Evolutionary conservation across 2,113 vertebrate species (phyloP).

Genomic region (cat (Felis catus)): DNA sequence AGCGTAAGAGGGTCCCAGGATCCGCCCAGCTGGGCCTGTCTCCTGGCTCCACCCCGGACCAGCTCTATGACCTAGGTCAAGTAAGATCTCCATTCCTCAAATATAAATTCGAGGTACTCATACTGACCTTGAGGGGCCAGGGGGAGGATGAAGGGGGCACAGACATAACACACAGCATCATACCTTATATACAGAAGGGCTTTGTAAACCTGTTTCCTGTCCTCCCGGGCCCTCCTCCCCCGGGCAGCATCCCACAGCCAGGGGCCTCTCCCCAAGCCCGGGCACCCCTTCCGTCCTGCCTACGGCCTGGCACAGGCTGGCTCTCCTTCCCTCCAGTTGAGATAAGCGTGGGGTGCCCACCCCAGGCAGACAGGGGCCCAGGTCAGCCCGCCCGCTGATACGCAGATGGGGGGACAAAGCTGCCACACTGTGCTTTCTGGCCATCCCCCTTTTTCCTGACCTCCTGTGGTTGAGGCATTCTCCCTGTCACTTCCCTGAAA

Average conservation of each 20-base stretch:
- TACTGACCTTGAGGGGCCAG: neutral
- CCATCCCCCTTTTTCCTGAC: neutral
- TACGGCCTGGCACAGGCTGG: neutral
- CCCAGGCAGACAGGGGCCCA: neutral
- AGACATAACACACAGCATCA: neutral
- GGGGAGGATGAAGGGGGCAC: neutral
- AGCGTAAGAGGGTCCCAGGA: neutral
- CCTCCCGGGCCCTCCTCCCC: neutral
- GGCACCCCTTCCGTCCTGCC: neutral
- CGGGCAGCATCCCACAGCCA: neutral
- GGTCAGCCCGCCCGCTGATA: no score
- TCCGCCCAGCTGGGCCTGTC: rapidly evolving
- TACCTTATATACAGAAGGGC: rapidly evolving
- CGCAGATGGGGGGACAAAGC: neutral
- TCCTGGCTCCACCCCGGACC: neutral
- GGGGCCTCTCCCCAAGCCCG: neutral
- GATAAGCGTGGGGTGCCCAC: neutral
- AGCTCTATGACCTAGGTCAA: neutral
- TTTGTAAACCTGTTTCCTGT: neutral
- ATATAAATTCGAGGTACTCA: no score
- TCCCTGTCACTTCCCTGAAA: neutral
- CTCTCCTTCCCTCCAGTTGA: rapidly evolving
- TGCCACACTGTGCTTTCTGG: neutral
- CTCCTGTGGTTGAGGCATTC: neutral
- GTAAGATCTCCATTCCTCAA: neutral